Evolutionary conservation across 2,888 invertebrate genomes (phyloP), one percentile per base, ranked within the genome.

Genomic region (Habroteleia sp.): DNA sequence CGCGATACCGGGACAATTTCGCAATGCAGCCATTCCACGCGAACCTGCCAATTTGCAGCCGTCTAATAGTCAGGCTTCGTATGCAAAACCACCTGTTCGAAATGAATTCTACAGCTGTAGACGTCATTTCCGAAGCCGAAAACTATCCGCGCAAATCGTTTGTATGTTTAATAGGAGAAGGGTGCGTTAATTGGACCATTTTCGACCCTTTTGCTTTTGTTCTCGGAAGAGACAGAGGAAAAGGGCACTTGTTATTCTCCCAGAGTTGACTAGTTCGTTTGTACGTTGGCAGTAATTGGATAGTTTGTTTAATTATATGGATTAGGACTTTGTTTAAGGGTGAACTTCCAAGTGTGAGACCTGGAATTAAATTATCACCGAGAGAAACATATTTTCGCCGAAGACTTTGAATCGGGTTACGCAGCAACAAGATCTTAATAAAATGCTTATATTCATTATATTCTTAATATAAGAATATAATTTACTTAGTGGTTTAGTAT

Each of bases 141-240:
- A 72, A 48, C 62, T 62, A 71, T 62, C 58, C 41, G 52, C 39
- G 60, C 37, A 54, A 44, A 63, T 72, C 63, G 71, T 72, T 63
- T 63, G 62, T 63, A 63, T 62, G 62, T 54, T 72, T 62, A 72
- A 72, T 72, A 62, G 71, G 44, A 52, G 69, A 44, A 35, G 69
- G 60, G 60, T 50, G 69, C 60, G 69, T 62, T 60, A 69, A 69
- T 69, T 69, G 69, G 69, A 62, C 46, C 46, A 62, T 69, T 69
- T 58, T 62, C 60, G 69, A 52, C 37, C 42, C 35, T 52, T 60
- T 69, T 60, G 58, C 42, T 60, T 58, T 52, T 69, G 54, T 66
- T 66, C 23, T 13, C 20, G 41, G n/a, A 16, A 7, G 39, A 29
- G 23, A 23, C 31, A 16, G 31, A 50, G 31, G 62, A 63, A 63